phyloP scores from a whole-genome alignment of 92 coral and sea anemone genomes.

The Bergia sp. region DNA sequence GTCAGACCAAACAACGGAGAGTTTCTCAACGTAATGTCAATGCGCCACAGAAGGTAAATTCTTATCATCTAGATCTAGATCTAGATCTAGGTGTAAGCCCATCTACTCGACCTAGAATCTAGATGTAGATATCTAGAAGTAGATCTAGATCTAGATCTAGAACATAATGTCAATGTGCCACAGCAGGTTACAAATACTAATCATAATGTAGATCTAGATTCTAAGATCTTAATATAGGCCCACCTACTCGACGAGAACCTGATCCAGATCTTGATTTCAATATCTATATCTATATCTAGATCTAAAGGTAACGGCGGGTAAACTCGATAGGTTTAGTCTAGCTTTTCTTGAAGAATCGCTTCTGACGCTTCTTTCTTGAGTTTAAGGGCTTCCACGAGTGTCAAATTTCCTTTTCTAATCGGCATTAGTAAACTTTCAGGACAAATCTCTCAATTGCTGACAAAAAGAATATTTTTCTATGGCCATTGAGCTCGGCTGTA shows the following conservation, averaged over 20 bases:
- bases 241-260: neutral
- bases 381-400: neutral
- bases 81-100: neutral
- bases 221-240: neutral
- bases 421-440: neutral
- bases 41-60: neutral
- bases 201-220: neutral
- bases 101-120: neutral
- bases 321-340: neutral
- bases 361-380: neutral
- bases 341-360: neutral
- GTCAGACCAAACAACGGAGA: neutral
- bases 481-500: neutral
- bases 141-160: neutral
- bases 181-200: neutral
- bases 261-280: neutral
- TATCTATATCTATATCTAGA: neutral
- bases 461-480: neutral
- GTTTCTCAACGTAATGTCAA: neutral
- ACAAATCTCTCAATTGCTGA: neutral
- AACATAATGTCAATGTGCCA: neutral
- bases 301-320: neutral
- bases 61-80: neutral
- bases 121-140: neutral
- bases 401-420: neutral